phyloP scores from a whole-genome alignment of 2,113 vertebrate species.

The Corynorhinus townsendii region DNA sequence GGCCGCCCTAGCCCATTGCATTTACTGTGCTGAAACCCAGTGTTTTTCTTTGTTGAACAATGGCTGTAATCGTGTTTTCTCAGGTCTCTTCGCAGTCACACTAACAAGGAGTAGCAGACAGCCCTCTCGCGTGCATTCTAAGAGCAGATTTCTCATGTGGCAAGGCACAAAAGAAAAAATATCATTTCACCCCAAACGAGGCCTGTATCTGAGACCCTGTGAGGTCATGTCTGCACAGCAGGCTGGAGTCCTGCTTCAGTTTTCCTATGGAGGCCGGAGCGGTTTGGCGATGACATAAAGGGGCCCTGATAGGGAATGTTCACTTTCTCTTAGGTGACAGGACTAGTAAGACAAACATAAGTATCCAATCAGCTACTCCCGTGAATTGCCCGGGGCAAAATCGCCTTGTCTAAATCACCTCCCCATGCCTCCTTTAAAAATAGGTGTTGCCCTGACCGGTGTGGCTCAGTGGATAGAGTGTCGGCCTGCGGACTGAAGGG shows the following conservation, averaged over 20 bases:
- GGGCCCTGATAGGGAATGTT: conserved; percentile 3
- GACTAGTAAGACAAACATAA: conserved; percentile 37
- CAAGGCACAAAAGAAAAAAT: conserved; percentile 42
- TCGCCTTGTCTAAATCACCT: not conserved
- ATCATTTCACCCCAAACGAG: not conserved
- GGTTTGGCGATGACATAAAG: conserved; percentile 57
- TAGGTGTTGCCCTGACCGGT: not conserved
- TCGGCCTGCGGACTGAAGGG: too few relatives aligned
- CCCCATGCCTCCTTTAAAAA: not conserved
- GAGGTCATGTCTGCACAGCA: conserved; percentile 65
- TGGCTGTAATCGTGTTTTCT: conserved; percentile 67
- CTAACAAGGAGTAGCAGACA: conserved; percentile 51
- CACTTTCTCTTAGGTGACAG: conserved; percentile 35
- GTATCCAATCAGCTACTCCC: not conserved
- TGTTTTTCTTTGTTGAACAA: conserved; percentile 59
- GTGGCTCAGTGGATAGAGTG: too few relatives aligned
- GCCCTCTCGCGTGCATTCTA: not conserved
- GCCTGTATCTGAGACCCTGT: conserved; percentile 43
- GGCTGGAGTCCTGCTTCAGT: not conserved
- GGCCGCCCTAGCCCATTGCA: not conserved
- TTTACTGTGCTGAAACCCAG: not conserved
- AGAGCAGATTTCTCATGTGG: conserved; percentile 52
- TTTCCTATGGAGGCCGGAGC: conserved; percentile 21
- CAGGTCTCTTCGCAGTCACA: conserved; percentile 53
- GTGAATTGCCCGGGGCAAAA: not conserved